Evolutionary conservation across 1,140 invertebrate species (phyloP).

Genomic region (Bombus breviceps): DNA sequence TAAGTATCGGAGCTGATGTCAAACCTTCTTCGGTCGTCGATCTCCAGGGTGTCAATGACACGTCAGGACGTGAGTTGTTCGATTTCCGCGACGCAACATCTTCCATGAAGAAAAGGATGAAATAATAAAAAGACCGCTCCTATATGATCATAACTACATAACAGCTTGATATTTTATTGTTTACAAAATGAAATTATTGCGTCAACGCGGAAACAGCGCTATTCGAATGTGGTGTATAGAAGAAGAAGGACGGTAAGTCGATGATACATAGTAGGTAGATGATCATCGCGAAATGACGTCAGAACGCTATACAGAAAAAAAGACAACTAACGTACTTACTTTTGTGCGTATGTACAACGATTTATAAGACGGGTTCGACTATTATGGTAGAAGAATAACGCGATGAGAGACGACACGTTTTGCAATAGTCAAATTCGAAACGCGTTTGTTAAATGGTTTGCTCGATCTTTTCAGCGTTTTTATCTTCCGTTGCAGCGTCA

Average conservation of each 20-base stretch:
- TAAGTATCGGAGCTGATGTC: conserved; percentile 8
- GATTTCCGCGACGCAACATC: background rate
- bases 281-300: too few relatives aligned
- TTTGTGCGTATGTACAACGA: background rate
- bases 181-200: background rate
- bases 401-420: background rate
- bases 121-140: conserved; percentile 6
- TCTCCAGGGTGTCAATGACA: background rate
- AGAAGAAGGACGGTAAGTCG: background rate
- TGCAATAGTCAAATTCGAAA: background rate
- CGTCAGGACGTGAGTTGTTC: background rate
- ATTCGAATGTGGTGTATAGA: background rate
- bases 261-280: too few relatives aligned
- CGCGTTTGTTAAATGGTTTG: conserved; percentile 1
- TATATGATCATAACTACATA: background rate
- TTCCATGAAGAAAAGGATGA: conserved; percentile 31
- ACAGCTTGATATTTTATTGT: conserved; percentile 13
- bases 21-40: conserved; percentile 49
- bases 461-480: background rate
- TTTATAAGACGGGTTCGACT: background rate
- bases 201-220: background rate
- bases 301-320: too few relatives aligned
- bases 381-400: background rate
- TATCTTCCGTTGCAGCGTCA: background rate
- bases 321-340: too few relatives aligned